phyloP scores from a whole-genome alignment of 2,888 invertebrate genomes.

The Branchinecta sandiegonensis region DNA sequence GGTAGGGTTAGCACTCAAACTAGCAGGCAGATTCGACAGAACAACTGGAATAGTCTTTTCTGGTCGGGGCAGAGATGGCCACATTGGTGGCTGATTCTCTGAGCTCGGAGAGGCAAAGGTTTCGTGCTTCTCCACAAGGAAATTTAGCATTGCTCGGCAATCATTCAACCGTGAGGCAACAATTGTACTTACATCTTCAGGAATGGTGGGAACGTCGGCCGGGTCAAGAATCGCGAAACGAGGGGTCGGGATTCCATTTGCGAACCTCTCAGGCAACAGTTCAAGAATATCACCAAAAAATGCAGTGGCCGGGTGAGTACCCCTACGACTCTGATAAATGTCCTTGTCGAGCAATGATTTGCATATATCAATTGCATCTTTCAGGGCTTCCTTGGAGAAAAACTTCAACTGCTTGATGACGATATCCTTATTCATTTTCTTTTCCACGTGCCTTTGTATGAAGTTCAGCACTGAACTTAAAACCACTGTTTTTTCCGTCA shows the following conservation, averaged over 20 bases:
- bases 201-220: slow-evolving; percentile 7
- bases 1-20: neutral
- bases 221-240: slow-evolving; percentile 9
- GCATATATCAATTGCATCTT: neutral
- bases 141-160: neutral
- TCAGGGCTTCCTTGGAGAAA: neutral
- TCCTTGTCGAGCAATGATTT: slow-evolving; percentile 5
- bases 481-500: neutral
- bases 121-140: slow-evolving; percentile 6
- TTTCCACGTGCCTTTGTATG: slow-evolving; percentile 3
- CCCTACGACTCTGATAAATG: neutral
- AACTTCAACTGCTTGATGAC: neutral
- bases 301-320: neutral
- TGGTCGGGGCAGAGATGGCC: neutral
- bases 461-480: neutral
- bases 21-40: slow-evolving; percentile 1
- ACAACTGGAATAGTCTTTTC: neutral
- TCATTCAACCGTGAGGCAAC: slow-evolving; percentile 6
- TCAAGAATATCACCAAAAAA: neutral
- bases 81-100: neutral
- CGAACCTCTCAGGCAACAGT: neutral
- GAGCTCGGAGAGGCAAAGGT: slow-evolving; percentile 2
- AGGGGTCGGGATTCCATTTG: slow-evolving; percentile 2
- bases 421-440: neutral
- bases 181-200: slow-evolving; percentile 1